A percentile compares a stretch with the other conserved stretches of the same genome.
Evolutionary conservation across 2,797 vertebrate species (phyloP).

Genomic region (Mallotus villosus): DNA sequence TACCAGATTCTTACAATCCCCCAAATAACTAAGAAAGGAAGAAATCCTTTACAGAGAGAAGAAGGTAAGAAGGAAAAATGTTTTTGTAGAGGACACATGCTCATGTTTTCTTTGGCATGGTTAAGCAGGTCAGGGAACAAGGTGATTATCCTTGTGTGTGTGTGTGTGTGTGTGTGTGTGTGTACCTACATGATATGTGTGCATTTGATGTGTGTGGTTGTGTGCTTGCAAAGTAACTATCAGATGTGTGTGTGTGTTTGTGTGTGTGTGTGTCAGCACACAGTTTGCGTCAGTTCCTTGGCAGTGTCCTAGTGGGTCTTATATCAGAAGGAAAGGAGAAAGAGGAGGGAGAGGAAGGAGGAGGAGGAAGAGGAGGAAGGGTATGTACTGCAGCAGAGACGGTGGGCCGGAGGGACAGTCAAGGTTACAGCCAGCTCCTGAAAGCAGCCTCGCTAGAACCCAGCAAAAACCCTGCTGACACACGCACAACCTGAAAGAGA

Average conservation of each 20-base stretch:
- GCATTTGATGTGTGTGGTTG: constrained; percentile 7
- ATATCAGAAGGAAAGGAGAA: neutral
- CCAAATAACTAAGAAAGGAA: too few species aligned
- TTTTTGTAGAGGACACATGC: neutral
- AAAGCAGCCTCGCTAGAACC: neutral
- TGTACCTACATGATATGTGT: neutral
- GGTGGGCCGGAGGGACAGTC: constrained; percentile 18
- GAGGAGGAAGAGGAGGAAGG: neutral
- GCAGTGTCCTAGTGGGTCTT: neutral
- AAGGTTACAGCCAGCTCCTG: constrained; percentile 29
- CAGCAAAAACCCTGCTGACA: constrained; percentile 25
- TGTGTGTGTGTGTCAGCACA: constrained; percentile 9
- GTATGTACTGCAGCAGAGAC: constrained; percentile 19
- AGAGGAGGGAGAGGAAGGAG: neutral
- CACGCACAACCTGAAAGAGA: constrained; percentile 6
- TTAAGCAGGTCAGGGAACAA: constrained; percentile 18
- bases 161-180: constrained; percentile 5
- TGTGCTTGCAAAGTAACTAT: neutral
- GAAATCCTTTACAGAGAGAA: too few species aligned
- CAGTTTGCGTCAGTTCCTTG: neutral
- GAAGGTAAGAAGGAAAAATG: too few species aligned
- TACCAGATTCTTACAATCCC: too few species aligned
- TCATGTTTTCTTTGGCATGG: constrained; percentile 14
- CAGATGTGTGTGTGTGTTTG: neutral
- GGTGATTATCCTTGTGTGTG: constrained; percentile 13